phyloP scores from a whole-genome alignment of 2,797 vertebrate genomes.

The Stomatorhinus walkeri region DNA sequence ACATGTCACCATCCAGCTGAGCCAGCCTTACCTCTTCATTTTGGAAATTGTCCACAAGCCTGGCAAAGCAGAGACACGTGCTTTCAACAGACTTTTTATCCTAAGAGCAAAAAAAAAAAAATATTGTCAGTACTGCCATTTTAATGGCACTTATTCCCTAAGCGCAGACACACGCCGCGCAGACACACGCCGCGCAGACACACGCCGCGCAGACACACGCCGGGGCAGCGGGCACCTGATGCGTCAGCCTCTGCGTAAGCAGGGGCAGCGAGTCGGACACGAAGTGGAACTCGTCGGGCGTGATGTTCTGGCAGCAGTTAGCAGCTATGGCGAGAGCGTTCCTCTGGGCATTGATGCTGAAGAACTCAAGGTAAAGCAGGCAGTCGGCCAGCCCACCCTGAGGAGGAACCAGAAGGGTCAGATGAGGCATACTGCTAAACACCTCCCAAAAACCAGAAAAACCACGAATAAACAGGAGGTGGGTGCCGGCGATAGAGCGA shows the following conservation, averaged over 20 bases:
- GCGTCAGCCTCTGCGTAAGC: conserved; percentile 94
- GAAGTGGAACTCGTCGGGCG: conserved; percentile 97
- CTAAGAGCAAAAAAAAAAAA: conserved; percentile 48
- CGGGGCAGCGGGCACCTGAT: conserved; percentile 70
- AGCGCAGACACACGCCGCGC: neutral
- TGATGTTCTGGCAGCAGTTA: conserved; percentile 99
- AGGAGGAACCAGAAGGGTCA: conserved; percentile 25
- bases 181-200: too few relatives aligned
- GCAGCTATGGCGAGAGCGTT: conserved; percentile 96
- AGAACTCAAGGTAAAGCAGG: conserved; percentile 96
- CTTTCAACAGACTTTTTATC: conserved; percentile 99
- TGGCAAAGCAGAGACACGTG: conserved; percentile 98
- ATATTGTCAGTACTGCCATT: neutral
- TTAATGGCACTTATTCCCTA: neutral
- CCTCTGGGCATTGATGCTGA: conserved; percentile 99
- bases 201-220: neutral
- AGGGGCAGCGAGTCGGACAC: conserved; percentile 94
- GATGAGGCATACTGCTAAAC: neutral
- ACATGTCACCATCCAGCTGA: neutral
- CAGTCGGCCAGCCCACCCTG: conserved; percentile 93
- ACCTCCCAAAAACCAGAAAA: neutral
- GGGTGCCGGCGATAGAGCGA: neutral
- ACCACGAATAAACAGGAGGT: neutral
- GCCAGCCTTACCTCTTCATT: conserved; percentile 81
- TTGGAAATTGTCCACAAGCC: conserved; percentile 98